A percentile compares a stretch with the other conserved stretches of the same genome.
phyloP scores from a whole-genome alignment of 2,888 invertebrate species.

The Macrophya alboannulata region DNA sequence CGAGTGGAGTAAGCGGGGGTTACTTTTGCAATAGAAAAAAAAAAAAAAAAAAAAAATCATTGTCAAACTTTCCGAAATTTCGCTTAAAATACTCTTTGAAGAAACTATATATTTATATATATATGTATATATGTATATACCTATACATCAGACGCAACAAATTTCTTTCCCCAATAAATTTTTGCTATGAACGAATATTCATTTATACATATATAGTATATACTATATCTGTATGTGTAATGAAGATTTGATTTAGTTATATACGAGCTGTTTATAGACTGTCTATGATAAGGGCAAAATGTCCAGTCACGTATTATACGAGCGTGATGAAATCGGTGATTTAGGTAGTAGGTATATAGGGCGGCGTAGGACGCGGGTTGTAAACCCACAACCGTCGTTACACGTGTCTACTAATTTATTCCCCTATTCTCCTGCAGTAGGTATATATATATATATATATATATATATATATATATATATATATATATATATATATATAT shows the following conservation, averaged over 20 bases:
- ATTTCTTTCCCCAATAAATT: no score
- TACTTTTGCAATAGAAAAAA: not conserved
- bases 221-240: no score
- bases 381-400: conserved; percentile 53
- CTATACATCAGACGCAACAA: no score
- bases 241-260: not conserved
- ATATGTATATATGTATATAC: no score
- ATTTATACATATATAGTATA: no score
- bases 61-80: no score
- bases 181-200: no score
- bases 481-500: no score
- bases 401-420: conserved; percentile 27
- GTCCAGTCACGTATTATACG: conserved; percentile 40
- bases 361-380: conserved; percentile 24
- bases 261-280: not conserved
- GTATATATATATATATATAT: not conserved
- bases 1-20: no score
- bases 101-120: no score
- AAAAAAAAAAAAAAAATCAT: not conserved
- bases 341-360: not conserved
- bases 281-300: not conserved
- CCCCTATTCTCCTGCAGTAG: not conserved
- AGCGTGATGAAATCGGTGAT: conserved; percentile 47
- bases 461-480: not conserved
- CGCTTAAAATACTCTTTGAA: no score